These are phyloP conservation scores for Psettodes erumei DNA, from an alignment of 2,113 vertebrate genomes.

Conservation along the genomic window DNA sequence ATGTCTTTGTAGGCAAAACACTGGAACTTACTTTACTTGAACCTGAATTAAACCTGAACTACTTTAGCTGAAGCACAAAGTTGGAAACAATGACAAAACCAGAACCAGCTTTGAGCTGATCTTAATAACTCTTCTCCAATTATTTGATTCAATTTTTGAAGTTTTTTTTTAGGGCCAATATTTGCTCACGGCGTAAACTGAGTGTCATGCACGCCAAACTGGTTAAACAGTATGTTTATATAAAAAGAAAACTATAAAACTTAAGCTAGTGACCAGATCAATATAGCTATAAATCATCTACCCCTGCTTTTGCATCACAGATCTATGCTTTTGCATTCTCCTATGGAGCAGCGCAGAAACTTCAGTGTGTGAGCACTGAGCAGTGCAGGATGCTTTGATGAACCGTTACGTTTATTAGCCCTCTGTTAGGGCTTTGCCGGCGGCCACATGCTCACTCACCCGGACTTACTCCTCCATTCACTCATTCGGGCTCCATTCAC, in stretches of 20 bases:
- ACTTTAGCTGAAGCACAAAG: neutral
- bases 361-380: constrained; percentile 18
- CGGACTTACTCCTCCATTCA: constrained; percentile 39
- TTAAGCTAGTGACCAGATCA: neutral
- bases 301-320: neutral
- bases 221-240: too few species aligned
- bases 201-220: too few species aligned
- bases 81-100: neutral
- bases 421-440: constrained; percentile 13
- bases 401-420: constrained; percentile 41
- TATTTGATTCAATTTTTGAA: neutral
- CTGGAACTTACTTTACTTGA: too few species aligned
- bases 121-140: neutral
- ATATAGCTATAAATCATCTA: neutral
- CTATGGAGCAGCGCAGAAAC: neutral
- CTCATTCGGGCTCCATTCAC: constrained; percentile 52
- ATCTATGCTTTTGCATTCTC: neutral
- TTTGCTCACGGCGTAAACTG: neutral
- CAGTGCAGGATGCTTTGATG: constrained; percentile 27
- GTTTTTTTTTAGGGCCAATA: neutral
- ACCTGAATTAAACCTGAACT: too few species aligned
- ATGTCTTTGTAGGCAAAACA: neutral
- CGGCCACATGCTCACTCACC: constrained; percentile 32
- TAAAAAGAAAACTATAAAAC: too few species aligned
- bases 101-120: neutral